Evolutionary conservation across 2,888 invertebrate species (phyloP).

Genomic region (Brachylomia viminalis): DNA sequence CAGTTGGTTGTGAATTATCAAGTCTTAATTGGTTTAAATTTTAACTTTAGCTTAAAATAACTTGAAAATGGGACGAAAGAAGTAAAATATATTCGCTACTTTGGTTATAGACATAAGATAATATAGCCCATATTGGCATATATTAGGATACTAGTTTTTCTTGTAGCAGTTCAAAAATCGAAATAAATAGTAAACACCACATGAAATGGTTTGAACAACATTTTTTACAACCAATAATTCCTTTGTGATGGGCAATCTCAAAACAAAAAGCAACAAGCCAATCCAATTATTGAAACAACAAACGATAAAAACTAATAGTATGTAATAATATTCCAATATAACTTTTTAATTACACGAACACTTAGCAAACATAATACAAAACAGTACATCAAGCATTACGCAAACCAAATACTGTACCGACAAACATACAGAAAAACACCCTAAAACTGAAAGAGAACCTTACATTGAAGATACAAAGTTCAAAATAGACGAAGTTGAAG

Average conservation of each 20-base stretch:
- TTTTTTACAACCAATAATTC: neutral
- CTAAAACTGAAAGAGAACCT: slow-evolving; percentile 66
- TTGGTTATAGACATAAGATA: neutral
- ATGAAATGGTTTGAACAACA: neutral
- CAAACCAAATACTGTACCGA: slow-evolving; percentile 74
- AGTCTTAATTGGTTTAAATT: slow-evolving; percentile 29
- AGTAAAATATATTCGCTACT: neutral
- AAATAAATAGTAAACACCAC: neutral
- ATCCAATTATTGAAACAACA: neutral
- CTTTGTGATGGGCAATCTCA: neutral
- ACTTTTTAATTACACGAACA: slow-evolving; percentile 72
- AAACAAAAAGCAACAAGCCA: neutral
- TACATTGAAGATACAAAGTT: slow-evolving; percentile 67
- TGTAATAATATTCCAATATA: slow-evolving; percentile 59
- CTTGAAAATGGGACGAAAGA: neutral
- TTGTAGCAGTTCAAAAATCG: neutral
- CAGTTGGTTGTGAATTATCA: slow-evolving; percentile 8
- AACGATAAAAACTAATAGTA: slow-evolving; percentile 32
- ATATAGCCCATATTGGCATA: neutral
- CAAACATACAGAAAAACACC: slow-evolving; percentile 63
- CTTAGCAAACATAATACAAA: slow-evolving; percentile 70
- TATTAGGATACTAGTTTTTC: too few relatives aligned
- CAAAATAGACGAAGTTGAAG: slow-evolving; percentile 55
- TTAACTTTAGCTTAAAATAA: neutral
- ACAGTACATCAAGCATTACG: slow-evolving; percentile 80